phyloP scores from a whole-genome alignment of 2,797 vertebrate genomes.

The Peromyscus eremicus region DNA sequence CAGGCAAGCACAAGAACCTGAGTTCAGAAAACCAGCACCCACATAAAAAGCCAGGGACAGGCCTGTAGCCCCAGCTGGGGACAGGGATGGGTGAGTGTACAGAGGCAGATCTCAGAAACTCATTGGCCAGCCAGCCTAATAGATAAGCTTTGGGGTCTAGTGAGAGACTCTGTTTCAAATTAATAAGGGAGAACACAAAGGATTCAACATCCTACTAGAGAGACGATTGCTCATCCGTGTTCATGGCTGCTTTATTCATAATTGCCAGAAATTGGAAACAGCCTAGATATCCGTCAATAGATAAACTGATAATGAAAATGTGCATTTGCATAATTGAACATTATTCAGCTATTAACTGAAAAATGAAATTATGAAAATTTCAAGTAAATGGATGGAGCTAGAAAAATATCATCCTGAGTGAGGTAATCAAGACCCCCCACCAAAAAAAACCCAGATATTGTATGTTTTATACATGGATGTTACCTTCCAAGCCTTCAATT shows the following conservation, averaged over 20 bases:
- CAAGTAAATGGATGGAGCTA: not conserved
- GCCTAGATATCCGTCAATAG: not conserved
- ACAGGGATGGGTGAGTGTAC: not conserved
- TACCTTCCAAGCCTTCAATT: not conserved
- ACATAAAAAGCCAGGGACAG: not conserved
- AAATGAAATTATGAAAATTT: not conserved
- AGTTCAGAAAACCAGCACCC: not conserved
- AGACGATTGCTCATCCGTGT: not conserved
- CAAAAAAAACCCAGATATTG: not conserved
- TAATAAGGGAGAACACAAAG: not conserved
- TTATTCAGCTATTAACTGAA: not conserved
- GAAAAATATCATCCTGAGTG: not conserved
- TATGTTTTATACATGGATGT: not conserved
- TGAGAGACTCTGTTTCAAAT: not conserved
- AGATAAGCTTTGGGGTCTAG: not conserved
- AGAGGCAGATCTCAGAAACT: not conserved
- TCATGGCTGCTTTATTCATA: not conserved
- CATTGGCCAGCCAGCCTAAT: not conserved
- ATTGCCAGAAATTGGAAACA: not conserved
- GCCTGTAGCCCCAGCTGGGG: too few relatives aligned
- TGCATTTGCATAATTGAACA: too few relatives aligned
- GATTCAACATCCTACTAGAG: not conserved
- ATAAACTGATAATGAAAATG: not conserved
- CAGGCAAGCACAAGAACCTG: not conserved
- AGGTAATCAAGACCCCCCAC: too few relatives aligned